Percentiles rank a stretch among this genome's conserved stretches.
These are phyloP conservation scores for Eristalis pertinax DNA, from an alignment of 2,888 invertebrate genomes.

Conservation along the genomic window DNA sequence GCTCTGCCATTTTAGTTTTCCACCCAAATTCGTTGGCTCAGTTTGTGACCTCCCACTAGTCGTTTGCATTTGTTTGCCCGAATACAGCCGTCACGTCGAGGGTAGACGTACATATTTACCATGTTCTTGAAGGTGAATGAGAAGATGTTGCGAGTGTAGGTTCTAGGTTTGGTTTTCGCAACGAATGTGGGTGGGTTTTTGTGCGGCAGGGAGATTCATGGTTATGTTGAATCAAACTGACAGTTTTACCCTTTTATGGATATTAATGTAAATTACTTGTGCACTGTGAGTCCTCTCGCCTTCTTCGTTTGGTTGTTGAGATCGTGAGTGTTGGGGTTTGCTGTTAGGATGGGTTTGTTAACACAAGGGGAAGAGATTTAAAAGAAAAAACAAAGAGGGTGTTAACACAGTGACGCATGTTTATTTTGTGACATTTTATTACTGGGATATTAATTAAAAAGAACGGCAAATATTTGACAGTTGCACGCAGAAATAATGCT, in stretches of 20 bases:
- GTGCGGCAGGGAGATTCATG: background rate
- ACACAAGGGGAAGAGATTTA: background rate
- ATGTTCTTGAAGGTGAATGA: background rate
- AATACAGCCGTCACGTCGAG: background rate
- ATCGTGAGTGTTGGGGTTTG: background rate
- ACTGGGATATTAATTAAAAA: no score
- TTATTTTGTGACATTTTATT: no score
- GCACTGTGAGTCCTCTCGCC: background rate
- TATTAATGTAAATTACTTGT: constrained; percentile 19
- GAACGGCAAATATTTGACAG: no score
- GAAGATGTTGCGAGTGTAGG: background rate
- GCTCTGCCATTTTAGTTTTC: constrained; percentile 9
- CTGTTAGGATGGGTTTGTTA: background rate
- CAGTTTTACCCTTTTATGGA: constrained; percentile 9
- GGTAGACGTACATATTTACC: background rate
- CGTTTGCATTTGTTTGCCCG: background rate
- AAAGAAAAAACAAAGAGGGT: no score
- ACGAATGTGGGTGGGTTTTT: background rate
- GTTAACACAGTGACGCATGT: no score
- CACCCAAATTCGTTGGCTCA: constrained; percentile 15
- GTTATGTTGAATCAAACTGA: constrained; percentile 12
- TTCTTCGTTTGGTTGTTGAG: constrained; percentile 3
- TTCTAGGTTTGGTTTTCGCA: background rate
- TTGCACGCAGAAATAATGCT: no score
- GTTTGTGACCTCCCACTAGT: constrained; percentile 32